Evolutionary conservation across 2,113 vertebrate genomes (phyloP).

Genomic region (Coptodon rendalli): DNA sequence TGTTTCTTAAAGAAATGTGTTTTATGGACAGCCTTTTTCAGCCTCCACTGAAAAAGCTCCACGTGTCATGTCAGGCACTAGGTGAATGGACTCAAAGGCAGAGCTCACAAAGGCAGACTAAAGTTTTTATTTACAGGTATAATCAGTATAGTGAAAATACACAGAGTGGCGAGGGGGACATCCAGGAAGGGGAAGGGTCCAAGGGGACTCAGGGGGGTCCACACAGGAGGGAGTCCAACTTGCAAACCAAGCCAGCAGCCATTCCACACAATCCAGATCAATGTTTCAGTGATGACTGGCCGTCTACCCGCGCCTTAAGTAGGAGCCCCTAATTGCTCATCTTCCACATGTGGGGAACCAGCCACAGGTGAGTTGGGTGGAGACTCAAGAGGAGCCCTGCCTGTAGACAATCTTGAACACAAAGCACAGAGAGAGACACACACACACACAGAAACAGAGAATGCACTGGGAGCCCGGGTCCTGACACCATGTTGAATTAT

Average conservation of each 20-base stretch:
- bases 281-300: accelerated
- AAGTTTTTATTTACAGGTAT: neutral
- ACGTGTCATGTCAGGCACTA: accelerated
- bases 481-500: neutral
- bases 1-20: neutral
- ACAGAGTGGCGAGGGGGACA: neutral
- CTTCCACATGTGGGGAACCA: neutral
- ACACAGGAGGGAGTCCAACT: neutral
- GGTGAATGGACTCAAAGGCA: neutral
- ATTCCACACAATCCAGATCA: neutral
- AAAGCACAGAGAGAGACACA: neutral
- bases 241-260: neutral
- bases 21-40: neutral
- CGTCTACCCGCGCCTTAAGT: neutral
- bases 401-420: accelerated
- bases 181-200: neutral
- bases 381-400: neutral
- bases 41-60: neutral
- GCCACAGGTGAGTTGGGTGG: neutral
- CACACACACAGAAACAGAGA: accelerated
- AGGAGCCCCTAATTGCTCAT: neutral
- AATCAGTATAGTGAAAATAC: neutral
- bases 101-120: neutral
- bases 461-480: neutral
- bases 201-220: neutral